Base-by-base conservation (phyloP, 2,113 vertebrate genomes). In the Toxotes chatareus region DNA sequence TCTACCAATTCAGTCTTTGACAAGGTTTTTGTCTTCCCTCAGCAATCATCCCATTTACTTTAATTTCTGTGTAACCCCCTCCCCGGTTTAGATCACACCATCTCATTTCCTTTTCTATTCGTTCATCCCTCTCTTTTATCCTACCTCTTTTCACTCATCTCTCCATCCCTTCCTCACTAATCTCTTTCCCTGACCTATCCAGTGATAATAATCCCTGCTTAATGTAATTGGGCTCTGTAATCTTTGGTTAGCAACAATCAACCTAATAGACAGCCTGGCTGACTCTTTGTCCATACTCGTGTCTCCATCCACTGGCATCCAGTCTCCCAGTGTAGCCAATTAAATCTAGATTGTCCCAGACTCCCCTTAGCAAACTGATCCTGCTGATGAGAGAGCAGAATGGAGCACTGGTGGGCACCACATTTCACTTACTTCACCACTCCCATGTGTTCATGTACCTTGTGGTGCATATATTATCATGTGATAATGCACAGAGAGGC, bases 201-300 rank as follows among this genome's bases (percentile, higher is more conserved):
- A 80, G 79, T 82, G 84, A 72, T 86, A 76, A 85, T 91, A 92
- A 92, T 91, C 86, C 82, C 88, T 7, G 31, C 17, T 88, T 91
- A 88, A 84, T 92, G 88, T 89, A 92, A 92, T 92, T 90, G 88
- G 73, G 44, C 76, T 84, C 27, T 70, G 34, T 91, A 86, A 87
- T 92, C 74, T 88, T 74, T 67, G 65, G 56, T 85, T 81, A 59
- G 83, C 64, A 71, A 84, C 83, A 90, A 84, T 85, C 66, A 76
- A 49, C 78, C 81, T 86, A 81, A 87, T 86, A 89, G 78, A 78
- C 72, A 69, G 79, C 49, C 84, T 42, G 85, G 44, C 79, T 61
- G 87, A 56, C 74, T 91, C 86, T 87, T 81, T 86, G 87, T 89
- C 83, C 71, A 64, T 53, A 31, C 32, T 32, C 1, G 72, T 59